Base-by-base conservation (phyloP, 2,888 invertebrate species). In the Teinopalpus imperialis region DNA sequence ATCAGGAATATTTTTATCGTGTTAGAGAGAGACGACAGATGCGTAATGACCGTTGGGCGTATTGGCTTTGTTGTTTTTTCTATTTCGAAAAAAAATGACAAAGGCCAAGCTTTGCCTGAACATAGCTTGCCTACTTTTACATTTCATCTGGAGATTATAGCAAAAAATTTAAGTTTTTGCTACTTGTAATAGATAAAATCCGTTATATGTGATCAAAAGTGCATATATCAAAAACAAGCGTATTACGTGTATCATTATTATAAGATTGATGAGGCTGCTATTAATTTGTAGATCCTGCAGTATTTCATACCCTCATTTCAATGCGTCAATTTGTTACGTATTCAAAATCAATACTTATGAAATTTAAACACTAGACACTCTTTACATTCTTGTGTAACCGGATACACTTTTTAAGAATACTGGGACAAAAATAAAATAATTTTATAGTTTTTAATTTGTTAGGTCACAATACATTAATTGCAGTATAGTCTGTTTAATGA, bases 1-100 rank as follows among this genome's bases (percentile, higher is more conserved):
- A 75, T 75, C 74, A 70, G 73, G 74, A 77, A 74, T 82, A 81
- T 80, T 83, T 83, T 82, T 81, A 80, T 81, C 78, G 64, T 61
- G 77, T 59, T 59, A 74, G 83, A 86, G 71, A 53, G 85, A 79
- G 86, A 85, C 54, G 63, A 31, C 31, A 35, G 70, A 74, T 74
- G 61, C 55, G 59, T 69, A 63, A 74, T 77, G 74, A 78, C 76
- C 74, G 80, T 77, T 83, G 78, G 70, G 69, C 73, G 64, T 67
- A 67, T 65, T 61, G 64, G 71, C 65, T 80, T 80, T 81, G 73
- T 77, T 70, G 58, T 64, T 66, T 70, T 72, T 58, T 61, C 52
- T 54, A 45, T 50, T 49, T 54, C 36, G 26, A 23, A 37, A 45
- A 50, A 51, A 53, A 50, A 30, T 41, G 14, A 39, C 47, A 43